Percentiles rank a stretch among this genome's conserved stretches.
Conservation (phyloP, 2,888 invertebrate species). For the Mimas tiliae region DNA sequence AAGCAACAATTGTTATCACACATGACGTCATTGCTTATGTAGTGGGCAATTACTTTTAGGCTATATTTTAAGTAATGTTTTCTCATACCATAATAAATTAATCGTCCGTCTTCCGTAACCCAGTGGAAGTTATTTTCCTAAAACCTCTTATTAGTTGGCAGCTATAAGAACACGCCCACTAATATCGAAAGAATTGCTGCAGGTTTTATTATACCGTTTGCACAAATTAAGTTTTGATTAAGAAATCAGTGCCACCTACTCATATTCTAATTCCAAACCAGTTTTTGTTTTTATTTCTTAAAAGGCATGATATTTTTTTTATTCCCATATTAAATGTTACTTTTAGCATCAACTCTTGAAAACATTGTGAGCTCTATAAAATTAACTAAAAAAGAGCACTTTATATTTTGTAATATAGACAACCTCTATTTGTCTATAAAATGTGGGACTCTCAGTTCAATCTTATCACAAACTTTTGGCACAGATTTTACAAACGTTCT, state of each 20-base stretch:
- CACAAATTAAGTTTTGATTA: slow-evolving; percentile 6
- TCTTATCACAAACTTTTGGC: slow-evolving; percentile 29
- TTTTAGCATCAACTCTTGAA: neutral
- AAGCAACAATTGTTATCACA: neutral
- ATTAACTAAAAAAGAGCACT: neutral
- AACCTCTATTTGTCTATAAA: slow-evolving; percentile 7
- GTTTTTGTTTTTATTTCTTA: neutral
- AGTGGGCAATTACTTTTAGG: neutral
- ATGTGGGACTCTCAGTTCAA: slow-evolving; percentile 24
- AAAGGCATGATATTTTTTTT: neutral
- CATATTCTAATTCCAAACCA: neutral
- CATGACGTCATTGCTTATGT: neutral
- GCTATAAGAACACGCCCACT: slow-evolving; percentile 8
- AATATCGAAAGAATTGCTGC: neutral
- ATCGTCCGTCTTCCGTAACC: neutral
- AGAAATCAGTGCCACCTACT: slow-evolving; percentile 6
- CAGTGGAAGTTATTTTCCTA: slow-evolving; percentile 3
- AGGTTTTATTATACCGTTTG: slow-evolving; percentile 5
- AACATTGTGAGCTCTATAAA: neutral
- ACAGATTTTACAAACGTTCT: slow-evolving; percentile 29
- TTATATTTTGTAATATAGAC: slow-evolving; percentile 3
- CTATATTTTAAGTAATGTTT: neutral
- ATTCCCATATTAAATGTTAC: too few relatives aligned
- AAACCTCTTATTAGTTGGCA: slow-evolving; percentile 5
- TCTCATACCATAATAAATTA: neutral